phyloP scores from a whole-genome alignment of 2,113 vertebrate genomes.

The Cettia cetti region DNA sequence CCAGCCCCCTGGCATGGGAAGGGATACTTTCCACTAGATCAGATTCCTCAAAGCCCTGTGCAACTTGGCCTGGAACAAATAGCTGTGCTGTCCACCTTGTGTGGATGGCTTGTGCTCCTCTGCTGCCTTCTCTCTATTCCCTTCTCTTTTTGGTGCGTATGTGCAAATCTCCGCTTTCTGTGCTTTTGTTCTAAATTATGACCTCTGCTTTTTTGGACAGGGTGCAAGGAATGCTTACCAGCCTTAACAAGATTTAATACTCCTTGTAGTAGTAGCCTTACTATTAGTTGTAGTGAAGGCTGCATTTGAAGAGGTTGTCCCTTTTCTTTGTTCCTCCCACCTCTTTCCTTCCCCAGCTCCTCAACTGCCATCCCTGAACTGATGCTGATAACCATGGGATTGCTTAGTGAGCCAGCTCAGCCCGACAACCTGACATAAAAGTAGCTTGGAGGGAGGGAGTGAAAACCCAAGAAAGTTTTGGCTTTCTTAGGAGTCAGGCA shows the following conservation, averaged over 20 bases:
- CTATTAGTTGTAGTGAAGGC: neutral
- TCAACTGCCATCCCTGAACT: neutral
- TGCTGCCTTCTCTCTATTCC: neutral
- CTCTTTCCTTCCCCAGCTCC: fast-evolving
- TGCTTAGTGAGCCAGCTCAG: neutral
- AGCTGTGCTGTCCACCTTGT: neutral
- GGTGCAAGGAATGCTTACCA: neutral
- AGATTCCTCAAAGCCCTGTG: neutral
- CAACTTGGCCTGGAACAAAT: fast-evolving
- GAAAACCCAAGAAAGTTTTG: neutral
- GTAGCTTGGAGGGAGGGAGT: neutral
- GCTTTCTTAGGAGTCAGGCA: neutral
- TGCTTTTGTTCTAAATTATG: neutral
- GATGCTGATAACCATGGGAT: fast-evolving
- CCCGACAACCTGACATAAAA: neutral
- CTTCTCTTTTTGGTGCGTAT: fast-evolving
- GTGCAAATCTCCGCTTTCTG: fast-evolving
- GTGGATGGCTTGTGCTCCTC: neutral
- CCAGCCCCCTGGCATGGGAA: neutral
- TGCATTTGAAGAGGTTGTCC: neutral
- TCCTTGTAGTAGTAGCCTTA: neutral
- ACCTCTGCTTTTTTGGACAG: neutral
- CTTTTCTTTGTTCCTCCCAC: neutral
- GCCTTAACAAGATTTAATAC: neutral
- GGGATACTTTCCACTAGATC: neutral